These are phyloP conservation scores for Heliothis virescens DNA, from an alignment of 1,140 invertebrate species.

Conservation along the genomic window DNA sequence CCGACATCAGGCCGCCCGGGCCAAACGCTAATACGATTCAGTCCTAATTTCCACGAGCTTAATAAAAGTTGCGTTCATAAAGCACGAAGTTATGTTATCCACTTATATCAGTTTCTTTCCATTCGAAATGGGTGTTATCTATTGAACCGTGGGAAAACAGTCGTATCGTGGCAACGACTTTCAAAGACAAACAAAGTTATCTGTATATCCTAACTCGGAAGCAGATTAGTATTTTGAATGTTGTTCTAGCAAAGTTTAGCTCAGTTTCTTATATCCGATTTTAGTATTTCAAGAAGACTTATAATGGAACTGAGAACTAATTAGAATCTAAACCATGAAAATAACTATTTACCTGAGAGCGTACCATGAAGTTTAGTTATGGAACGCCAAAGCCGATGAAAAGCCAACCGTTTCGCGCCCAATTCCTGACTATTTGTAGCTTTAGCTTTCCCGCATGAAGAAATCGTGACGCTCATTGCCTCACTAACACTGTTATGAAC, in stretches of 20 bases:
- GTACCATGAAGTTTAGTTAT: neutral
- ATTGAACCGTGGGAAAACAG: neutral
- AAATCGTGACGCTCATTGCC: slow-evolving; percentile 4
- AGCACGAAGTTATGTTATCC: too few relatives aligned
- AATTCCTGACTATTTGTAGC: slow-evolving; percentile 29
- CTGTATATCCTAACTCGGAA: too few relatives aligned
- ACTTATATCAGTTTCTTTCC: too few relatives aligned
- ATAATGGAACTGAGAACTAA: neutral
- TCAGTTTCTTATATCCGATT: neutral
- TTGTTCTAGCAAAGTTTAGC: neutral
- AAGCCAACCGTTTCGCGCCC: neutral
- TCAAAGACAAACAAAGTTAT: neutral
- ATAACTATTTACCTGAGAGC: slow-evolving; percentile 6
- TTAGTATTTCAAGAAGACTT: neutral
- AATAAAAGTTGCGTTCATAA: neutral
- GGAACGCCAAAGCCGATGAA: neutral
- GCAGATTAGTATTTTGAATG: too few relatives aligned
- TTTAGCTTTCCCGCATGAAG: slow-evolving; percentile 34
- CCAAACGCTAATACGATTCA: neutral
- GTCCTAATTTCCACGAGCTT: neutral
- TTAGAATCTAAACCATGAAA: neutral
- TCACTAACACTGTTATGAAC: neutral
- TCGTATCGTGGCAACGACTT: neutral
- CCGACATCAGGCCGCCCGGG: neutral
- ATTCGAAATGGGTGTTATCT: too few relatives aligned